Evolutionary conservation across 2,888 invertebrate species (phyloP).

Genomic region (Nebria brevicollis): DNA sequence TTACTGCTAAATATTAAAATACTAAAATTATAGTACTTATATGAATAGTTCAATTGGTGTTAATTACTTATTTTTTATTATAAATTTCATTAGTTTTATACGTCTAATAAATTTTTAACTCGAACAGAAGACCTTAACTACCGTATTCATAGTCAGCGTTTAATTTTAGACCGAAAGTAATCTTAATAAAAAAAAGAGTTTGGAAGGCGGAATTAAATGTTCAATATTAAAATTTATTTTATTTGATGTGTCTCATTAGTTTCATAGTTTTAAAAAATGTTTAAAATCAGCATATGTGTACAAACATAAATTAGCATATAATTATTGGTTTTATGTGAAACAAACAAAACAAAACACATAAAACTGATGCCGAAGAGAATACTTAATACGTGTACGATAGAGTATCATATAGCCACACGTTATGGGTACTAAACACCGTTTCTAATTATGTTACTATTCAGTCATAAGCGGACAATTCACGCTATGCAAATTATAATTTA

Average conservation of each 20-base stretch:
- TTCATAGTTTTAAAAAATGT: neutral
- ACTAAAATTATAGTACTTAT: neutral
- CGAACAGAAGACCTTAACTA: neutral
- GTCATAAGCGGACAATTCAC: slow-evolving; percentile 9
- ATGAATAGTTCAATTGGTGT: neutral
- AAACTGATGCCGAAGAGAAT: neutral
- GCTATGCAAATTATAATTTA: slow-evolving; percentile 32
- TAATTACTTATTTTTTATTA: neutral
- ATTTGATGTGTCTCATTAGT: too few relatives aligned
- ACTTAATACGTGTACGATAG: neutral
- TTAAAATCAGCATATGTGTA: neutral
- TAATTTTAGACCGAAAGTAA: too few relatives aligned
- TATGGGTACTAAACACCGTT: slow-evolving; percentile 1
- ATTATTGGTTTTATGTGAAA: neutral
- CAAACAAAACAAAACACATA: neutral
- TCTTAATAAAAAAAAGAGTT: too few relatives aligned
- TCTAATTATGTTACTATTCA: neutral
- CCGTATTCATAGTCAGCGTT: too few relatives aligned
- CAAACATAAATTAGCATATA: neutral
- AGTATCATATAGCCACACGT: neutral
- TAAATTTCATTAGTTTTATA: neutral
- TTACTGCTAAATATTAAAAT: neutral
- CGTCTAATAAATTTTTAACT: neutral
- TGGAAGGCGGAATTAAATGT: too few relatives aligned
- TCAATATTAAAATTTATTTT: too few relatives aligned